phyloP scores from a whole-genome alignment of 2,113 vertebrate species.

The Murina feae region DNA sequence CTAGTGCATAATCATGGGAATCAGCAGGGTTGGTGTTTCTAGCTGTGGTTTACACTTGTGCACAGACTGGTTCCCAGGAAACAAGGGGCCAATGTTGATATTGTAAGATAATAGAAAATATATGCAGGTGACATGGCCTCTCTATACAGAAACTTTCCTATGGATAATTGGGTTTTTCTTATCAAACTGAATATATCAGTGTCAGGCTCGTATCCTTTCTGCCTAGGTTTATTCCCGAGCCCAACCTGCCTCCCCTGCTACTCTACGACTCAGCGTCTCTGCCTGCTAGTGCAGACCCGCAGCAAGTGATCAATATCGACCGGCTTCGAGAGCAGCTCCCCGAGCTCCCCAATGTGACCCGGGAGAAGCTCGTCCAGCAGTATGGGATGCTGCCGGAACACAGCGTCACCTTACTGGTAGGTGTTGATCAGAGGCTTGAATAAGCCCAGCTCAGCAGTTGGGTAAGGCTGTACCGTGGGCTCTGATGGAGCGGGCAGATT shows the following conservation, averaged over 20 bases:
- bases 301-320: slow-evolving; percentile 90
- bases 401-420: slow-evolving; percentile 92
- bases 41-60: neutral
- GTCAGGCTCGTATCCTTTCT: slow-evolving; percentile 27
- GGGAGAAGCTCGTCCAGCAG: slow-evolving; percentile 86
- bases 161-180: neutral
- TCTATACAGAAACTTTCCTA: neutral
- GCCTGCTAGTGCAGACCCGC: slow-evolving; percentile 78
- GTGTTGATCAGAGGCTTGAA: slow-evolving; percentile 61
- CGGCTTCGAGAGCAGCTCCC: slow-evolving; percentile 86
- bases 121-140: neutral
- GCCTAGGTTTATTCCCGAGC: slow-evolving; percentile 96
- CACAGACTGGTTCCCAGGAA: neutral
- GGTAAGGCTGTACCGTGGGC: neutral
- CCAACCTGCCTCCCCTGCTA: slow-evolving; percentile 95
- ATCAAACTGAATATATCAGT: neutral
- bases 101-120: neutral
- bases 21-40: neutral
- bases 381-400: slow-evolving; percentile 92
- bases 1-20: rapidly evolving
- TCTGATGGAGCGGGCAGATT: neutral
- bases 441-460: neutral
- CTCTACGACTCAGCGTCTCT: slow-evolving; percentile 85
- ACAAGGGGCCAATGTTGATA: neutral
- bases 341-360: slow-evolving; percentile 89